A percentile compares a stretch with the other conserved stretches of the same genome.
phyloP scores from a whole-genome alignment of 2,113 vertebrate genomes.

The Ptychochromis oligacanthus region DNA sequence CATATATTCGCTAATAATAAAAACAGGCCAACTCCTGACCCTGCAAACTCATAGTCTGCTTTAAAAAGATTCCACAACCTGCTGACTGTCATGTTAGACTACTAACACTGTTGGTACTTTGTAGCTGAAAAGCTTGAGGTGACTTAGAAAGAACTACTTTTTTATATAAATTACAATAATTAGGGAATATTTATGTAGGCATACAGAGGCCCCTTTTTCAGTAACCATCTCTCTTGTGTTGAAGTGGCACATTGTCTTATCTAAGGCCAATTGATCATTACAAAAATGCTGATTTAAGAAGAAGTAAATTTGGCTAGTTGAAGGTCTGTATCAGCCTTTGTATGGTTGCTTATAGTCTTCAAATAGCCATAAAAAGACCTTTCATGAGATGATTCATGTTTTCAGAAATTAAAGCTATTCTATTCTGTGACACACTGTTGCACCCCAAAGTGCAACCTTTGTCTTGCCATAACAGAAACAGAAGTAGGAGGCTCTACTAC shows the following conservation, averaged over 20 bases:
- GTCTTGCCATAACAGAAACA: neutral
- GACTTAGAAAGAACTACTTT: no score
- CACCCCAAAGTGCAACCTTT: neutral
- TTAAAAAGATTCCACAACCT: constrained; percentile 47
- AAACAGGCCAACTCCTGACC: constrained; percentile 50
- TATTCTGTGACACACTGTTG: no score
- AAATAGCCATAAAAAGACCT: neutral
- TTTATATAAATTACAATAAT: neutral
- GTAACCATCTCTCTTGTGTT: neutral
- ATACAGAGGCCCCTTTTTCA: neutral
- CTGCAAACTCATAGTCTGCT: constrained; percentile 3
- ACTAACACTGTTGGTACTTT: no score
- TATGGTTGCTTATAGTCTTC: neutral
- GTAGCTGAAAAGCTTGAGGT: no score
- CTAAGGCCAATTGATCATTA: no score
- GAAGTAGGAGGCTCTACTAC: neutral
- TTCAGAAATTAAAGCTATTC: neutral
- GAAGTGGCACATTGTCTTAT: no score
- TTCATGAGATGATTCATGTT: accelerated
- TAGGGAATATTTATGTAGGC: neutral
- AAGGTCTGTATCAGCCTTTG: neutral
- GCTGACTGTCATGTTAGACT: constrained; percentile 15
- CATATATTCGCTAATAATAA: constrained; percentile 39
- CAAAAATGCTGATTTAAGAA: no score
- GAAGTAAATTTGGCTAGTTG: neutral